phyloP scores from a whole-genome alignment of 2,888 invertebrate genomes.

The Rhamnusium bicolor region DNA sequence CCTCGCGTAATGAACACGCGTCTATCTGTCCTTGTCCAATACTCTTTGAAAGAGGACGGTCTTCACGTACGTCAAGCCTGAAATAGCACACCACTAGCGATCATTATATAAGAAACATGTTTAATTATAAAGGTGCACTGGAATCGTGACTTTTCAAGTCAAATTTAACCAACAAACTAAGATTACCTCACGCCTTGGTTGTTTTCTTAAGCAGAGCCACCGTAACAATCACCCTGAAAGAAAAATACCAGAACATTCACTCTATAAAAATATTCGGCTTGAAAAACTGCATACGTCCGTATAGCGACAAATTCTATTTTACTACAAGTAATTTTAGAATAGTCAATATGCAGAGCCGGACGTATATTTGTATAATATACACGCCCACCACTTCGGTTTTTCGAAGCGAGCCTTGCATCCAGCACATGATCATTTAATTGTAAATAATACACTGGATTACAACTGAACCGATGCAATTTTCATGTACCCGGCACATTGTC shows the following conservation, averaged over 20 bases:
- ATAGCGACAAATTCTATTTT: not conserved
- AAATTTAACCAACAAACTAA: conserved; percentile 61
- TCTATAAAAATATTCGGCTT: too few species aligned
- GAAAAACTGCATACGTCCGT: not conserved
- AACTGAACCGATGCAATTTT: too few species aligned
- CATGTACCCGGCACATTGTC: too few species aligned
- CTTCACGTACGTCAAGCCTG: conserved; percentile 33
- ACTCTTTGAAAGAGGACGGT: conserved; percentile 38
- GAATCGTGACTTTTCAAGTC: conserved; percentile 69
- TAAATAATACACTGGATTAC: too few species aligned
- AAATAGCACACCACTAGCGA: conserved; percentile 40
- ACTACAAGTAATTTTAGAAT: too few species aligned
- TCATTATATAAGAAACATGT: conserved; percentile 61
- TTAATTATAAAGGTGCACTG: conserved; percentile 70
- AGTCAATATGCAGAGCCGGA: too few species aligned
- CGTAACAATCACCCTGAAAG: not conserved
- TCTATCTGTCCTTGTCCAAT: conserved; percentile 48
- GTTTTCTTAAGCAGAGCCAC: conserved; percentile 52
- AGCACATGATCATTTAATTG: too few species aligned
- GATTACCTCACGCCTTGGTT: conserved; percentile 61
- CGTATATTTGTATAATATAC: too few species aligned
- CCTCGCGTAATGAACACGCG: conserved; percentile 57
- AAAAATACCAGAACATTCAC: not conserved
- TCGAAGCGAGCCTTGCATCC: too few species aligned
- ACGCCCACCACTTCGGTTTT: too few species aligned